Conservation (phyloP, 30 jellyfish, hydroid and myxozoan species). For the Pelagia noctiluca region DNA sequence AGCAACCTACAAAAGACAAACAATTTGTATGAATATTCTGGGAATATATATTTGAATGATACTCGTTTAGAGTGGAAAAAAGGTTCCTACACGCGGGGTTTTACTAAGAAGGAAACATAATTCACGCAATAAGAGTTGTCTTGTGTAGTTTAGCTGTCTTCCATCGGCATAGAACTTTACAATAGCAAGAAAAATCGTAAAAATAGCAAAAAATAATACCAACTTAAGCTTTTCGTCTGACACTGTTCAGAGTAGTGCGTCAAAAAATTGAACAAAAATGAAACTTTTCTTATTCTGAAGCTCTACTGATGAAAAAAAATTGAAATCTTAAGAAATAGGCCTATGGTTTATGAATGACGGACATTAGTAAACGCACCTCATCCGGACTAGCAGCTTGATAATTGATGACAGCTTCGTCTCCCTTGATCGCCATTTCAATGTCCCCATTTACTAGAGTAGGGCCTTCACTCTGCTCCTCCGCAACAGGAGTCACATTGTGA, state of each 20-base stretch:
- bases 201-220: no score
- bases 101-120: no score
- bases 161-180: neutral
- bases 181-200: no score
- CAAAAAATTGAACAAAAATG: neutral
- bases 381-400: conserved; percentile 99
- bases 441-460: conserved; percentile 80
- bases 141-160: no score
- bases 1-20: conserved; percentile 88
- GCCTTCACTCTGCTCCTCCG: conserved; percentile 52
- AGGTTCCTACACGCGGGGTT: no score
- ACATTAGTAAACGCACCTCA: conserved; percentile 87
- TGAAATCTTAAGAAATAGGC: neutral
- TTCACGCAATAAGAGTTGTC: no score
- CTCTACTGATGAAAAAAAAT: no score
- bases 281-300: neutral
- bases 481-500: conserved; percentile 95
- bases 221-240: no score
- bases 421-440: conserved; percentile 75
- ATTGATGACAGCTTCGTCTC: conserved; percentile 55
- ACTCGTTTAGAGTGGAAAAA: no score
- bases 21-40: no score
- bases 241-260: neutral
- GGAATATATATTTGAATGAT: no score
- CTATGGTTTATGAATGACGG: neutral